Percentiles rank a stretch among this genome's conserved stretches.
These are phyloP conservation scores for Nebria brevicollis DNA, from an alignment of 2,888 invertebrate species.

Conservation along the genomic window DNA sequence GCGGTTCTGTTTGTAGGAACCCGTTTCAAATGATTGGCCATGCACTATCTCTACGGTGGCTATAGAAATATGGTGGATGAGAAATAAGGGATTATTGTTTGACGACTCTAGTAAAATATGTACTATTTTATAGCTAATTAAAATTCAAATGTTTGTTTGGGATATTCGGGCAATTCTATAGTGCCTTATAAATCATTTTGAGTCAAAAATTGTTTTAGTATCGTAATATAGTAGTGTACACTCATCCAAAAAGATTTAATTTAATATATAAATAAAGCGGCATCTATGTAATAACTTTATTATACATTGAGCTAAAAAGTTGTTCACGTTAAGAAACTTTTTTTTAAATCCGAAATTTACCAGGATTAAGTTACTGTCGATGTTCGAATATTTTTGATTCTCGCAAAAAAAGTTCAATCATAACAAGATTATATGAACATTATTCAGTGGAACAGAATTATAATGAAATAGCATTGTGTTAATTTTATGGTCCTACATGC, in stretches of 20 bases:
- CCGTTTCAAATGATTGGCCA: slow-evolving; percentile 20
- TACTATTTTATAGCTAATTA: background rate
- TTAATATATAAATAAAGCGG: too few species aligned
- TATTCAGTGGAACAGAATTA: background rate
- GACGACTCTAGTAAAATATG: background rate
- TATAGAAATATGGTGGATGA: background rate
- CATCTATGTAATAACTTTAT: too few species aligned
- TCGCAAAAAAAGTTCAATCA: background rate
- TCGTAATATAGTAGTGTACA: too few species aligned
- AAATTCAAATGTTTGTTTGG: background rate
- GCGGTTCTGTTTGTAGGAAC: slow-evolving; percentile 24
- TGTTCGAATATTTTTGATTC: background rate
- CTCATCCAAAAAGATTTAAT: too few species aligned
- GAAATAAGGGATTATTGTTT: slow-evolving; percentile 9
- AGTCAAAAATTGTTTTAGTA: background rate
- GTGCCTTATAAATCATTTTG: background rate
- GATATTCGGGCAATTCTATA: background rate
- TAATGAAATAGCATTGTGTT: background rate
- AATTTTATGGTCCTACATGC: background rate
- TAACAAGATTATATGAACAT: background rate
- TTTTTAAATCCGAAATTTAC: too few species aligned
- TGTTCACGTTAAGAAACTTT: too few species aligned
- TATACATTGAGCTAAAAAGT: too few species aligned
- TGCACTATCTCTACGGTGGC: background rate
- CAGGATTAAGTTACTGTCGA: too few species aligned